Conservation (phyloP, 2,797 vertebrate genomes). For the Hozukius guyotensis region DNA sequence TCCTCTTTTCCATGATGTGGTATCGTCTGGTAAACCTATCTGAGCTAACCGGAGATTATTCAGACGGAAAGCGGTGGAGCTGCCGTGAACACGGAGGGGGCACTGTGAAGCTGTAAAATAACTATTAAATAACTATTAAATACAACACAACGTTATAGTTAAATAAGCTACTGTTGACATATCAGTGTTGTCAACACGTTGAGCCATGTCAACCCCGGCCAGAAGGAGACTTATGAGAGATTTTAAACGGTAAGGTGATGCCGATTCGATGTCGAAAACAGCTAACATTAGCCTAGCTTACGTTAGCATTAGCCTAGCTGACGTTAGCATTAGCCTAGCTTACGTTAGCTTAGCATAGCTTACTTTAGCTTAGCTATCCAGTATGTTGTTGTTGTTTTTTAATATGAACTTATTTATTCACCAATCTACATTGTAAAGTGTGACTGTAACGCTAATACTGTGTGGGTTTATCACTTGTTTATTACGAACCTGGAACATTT, state of each 20-base stretch:
- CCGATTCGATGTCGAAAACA: slow-evolving; percentile 37
- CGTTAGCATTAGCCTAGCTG: neutral
- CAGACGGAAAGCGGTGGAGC: slow-evolving; percentile 10
- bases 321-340: neutral
- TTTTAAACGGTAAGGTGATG: slow-evolving; percentile 91
- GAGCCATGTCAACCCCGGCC: slow-evolving; percentile 93
- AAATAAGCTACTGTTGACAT: neutral
- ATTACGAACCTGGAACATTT: neutral
- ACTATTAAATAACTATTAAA: slow-evolving; percentile 15
- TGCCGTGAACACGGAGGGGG: neutral
- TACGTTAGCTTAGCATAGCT: neutral
- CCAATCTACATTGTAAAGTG: fast-evolving
- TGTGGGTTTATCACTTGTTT: too few relatives aligned
- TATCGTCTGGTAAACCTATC: slow-evolving; percentile 62
- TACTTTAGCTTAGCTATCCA: neutral
- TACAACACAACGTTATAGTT: neutral
- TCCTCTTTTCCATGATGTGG: slow-evolving; percentile 32
- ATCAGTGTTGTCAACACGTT: neutral
- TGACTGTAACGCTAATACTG: fast-evolving
- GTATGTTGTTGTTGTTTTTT: neutral
- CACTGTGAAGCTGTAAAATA: slow-evolving; percentile 24
- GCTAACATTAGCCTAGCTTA: slow-evolving; percentile 61
- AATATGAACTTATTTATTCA: too few relatives aligned
- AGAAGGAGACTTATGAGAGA: slow-evolving; percentile 97
- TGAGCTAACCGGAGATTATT: slow-evolving; percentile 52